A percentile compares a stretch with the other conserved stretches of the same genome.
phyloP scores from a whole-genome alignment of 2,888 invertebrate genomes.

The Acleris cristana region DNA sequence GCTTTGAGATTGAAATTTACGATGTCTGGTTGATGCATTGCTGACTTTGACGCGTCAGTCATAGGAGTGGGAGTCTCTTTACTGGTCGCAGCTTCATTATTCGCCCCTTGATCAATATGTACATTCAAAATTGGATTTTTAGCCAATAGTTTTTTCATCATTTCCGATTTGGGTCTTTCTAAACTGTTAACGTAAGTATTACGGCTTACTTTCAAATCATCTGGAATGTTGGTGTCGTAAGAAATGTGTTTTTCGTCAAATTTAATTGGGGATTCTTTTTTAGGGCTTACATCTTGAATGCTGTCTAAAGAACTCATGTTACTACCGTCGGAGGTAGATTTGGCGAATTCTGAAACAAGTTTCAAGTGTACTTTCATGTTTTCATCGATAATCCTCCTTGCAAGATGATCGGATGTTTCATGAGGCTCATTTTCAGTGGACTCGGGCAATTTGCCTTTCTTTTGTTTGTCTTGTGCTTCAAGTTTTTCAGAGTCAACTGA shows the following conservation, averaged over 20 bases:
- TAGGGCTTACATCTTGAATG: slow-evolving; percentile 59
- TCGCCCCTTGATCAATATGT: slow-evolving; percentile 70
- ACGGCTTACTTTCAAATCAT: slow-evolving; percentile 86
- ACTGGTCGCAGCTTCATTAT: slow-evolving; percentile 62
- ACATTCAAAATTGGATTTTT: slow-evolving; percentile 80
- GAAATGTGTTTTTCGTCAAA: slow-evolving; percentile 75
- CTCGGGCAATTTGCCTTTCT: slow-evolving; percentile 56
- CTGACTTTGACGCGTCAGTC: slow-evolving; percentile 73
- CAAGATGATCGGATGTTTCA: slow-evolving; percentile 76
- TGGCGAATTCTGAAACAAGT: slow-evolving; percentile 77
- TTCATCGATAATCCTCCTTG: slow-evolving; percentile 77
- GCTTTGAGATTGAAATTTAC: slow-evolving; percentile 78
- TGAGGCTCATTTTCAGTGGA: slow-evolving; percentile 61
- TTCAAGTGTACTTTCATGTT: slow-evolving; percentile 78
- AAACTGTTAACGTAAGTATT: slow-evolving; percentile 84
- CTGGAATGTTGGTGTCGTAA: slow-evolving; percentile 85
- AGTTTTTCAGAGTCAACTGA: slow-evolving; percentile 74
- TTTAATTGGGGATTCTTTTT: slow-evolving; percentile 60
- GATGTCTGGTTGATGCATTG: slow-evolving; percentile 78
- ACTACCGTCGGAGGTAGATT: slow-evolving; percentile 77
- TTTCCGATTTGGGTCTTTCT: slow-evolving; percentile 85
- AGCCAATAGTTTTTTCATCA: slow-evolving; percentile 83
- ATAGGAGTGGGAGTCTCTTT: slow-evolving; percentile 59
- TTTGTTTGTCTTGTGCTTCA: slow-evolving; percentile 55
- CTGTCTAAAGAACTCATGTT: slow-evolving; percentile 73